These are phyloP conservation scores for Vimba vimba DNA, from an alignment of 2,113 vertebrate genomes.

Conservation along the genomic window DNA sequence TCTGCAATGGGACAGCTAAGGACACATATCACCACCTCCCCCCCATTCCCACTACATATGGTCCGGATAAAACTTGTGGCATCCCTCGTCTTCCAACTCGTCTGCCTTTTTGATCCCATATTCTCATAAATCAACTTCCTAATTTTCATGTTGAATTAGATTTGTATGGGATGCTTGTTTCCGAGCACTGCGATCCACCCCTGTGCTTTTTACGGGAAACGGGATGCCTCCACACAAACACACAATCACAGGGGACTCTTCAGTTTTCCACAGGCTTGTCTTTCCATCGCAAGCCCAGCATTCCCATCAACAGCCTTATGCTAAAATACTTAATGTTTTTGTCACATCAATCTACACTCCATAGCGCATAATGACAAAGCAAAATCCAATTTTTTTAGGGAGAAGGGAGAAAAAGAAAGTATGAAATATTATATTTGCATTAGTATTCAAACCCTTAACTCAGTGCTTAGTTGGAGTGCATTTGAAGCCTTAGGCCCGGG, in stretches of 20 bases:
- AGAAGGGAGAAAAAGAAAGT: too few relatives aligned
- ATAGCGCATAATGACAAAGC: too few relatives aligned
- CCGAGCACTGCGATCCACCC: conserved; percentile 61
- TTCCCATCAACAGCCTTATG: neutral
- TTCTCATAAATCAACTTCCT: conserved; percentile 73
- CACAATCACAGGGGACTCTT: conserved; percentile 7
- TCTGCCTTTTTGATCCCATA: conserved; percentile 72
- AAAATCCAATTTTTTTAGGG: too few relatives aligned
- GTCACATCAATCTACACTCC: too few relatives aligned
- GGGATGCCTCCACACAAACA: conserved; percentile 58
- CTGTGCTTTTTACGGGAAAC: conserved; percentile 73
- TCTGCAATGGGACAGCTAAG: conserved; percentile 51
- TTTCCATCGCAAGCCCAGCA: conserved; percentile 7
- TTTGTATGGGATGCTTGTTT: conserved; percentile 55
- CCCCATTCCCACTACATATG: conserved; percentile 60
- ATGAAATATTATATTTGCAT: too few relatives aligned
- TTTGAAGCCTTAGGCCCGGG: neutral
- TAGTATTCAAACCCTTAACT: too few relatives aligned
- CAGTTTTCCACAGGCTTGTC: conserved; percentile 24
- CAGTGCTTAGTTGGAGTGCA: neutral
- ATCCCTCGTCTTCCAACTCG: conserved; percentile 66
- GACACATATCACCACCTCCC: conserved; percentile 29
- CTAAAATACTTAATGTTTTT: neutral
- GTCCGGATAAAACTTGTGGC: conserved; percentile 72
- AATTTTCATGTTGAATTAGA: conserved; percentile 74